Evolutionary conservation across 2,797 vertebrate genomes (phyloP).

Genomic region (Hippopotamyrus pictus): DNA sequence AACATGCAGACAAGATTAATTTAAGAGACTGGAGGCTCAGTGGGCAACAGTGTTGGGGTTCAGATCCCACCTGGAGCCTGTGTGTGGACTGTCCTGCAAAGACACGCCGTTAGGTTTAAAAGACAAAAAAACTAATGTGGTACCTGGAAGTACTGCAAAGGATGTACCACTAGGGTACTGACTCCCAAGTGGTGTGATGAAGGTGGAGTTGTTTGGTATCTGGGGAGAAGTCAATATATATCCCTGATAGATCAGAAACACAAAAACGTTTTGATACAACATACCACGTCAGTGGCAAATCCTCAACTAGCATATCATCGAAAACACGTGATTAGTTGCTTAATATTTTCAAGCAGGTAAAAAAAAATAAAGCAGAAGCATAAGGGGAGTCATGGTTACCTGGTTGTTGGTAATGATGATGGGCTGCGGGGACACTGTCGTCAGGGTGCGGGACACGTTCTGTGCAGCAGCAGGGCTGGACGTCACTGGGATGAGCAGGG

Average conservation of each 20-base stretch:
- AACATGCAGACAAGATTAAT: not conserved
- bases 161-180: slow-evolving; percentile 64
- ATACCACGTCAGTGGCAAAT: not conserved
- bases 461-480: slow-evolving; percentile 43
- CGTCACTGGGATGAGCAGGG: slow-evolving; percentile 53
- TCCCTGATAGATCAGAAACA: slow-evolving; percentile 52
- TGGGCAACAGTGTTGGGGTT: not conserved
- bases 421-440: slow-evolving; percentile 48
- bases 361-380: not conserved
- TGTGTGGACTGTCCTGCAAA: not conserved
- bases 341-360: not conserved
- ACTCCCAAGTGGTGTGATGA: slow-evolving; percentile 60
- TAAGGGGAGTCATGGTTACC: slow-evolving; percentile 42
- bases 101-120: not conserved
- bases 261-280: slow-evolving; percentile 3
- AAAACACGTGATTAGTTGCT: not conserved
- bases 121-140: not conserved
- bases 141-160: slow-evolving; percentile 66
- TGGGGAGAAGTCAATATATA: slow-evolving; percentile 63
- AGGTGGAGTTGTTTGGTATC: slow-evolving; percentile 60
- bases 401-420: slow-evolving; percentile 56
- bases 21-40: not conserved
- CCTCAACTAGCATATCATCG: not conserved
- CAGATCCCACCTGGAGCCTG: not conserved
- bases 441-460: slow-evolving; percentile 43